Conservation (phyloP, 2,797 vertebrate genomes). For the Selene dorsalis region DNA sequence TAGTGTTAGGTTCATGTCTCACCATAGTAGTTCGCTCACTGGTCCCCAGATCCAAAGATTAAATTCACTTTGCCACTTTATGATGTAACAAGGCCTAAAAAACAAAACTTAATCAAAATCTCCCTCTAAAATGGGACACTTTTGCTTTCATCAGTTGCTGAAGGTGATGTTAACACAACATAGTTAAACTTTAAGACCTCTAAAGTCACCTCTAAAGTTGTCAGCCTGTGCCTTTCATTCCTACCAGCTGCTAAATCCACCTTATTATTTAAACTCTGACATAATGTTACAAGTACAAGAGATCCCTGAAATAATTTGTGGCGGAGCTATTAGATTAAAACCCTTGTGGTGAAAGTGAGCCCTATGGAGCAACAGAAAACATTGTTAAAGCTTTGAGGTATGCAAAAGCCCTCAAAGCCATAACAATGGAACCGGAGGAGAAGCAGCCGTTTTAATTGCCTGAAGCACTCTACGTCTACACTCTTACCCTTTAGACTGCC, state of each 20-base stretch:
- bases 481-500: conserved; percentile 53
- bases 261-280: conserved; percentile 21
- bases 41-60: background rate
- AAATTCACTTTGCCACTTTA: background rate
- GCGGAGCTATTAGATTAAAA: conserved; percentile 43
- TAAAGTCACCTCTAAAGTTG: background rate
- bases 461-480: conserved; percentile 53
- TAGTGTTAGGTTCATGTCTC: background rate
- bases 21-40: background rate
- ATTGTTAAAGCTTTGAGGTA: conserved; percentile 45
- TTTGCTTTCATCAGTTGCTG: background rate
- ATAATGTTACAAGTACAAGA: conserved; percentile 25
- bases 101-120: background rate
- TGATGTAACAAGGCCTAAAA: background rate
- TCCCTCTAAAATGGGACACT: background rate
- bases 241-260: conserved; percentile 10
- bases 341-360: conserved; percentile 48
- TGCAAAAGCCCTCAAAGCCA: conserved; percentile 39
- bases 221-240: background rate
- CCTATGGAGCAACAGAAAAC: conserved; percentile 37
- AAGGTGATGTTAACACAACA: background rate
- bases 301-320: conserved; percentile 16
- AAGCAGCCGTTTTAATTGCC: conserved; percentile 75
- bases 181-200: background rate
- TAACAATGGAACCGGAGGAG: conserved; percentile 62